phyloP scores from a whole-genome alignment of 2,797 vertebrate genomes.

The Neomorphus geoffroyi region DNA sequence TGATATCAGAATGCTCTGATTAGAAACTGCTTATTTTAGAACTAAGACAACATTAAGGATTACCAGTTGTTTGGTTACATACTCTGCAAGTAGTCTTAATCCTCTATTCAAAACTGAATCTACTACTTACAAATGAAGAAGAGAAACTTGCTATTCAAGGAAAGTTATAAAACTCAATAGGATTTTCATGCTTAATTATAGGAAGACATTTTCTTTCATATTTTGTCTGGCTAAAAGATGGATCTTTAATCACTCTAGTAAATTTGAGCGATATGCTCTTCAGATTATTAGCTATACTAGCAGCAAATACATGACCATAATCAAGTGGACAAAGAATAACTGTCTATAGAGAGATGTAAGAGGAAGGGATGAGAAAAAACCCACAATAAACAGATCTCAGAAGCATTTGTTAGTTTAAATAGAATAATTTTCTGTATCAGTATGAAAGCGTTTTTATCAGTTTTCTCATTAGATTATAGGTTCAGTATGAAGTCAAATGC shows the following conservation, averaged over 20 bases:
- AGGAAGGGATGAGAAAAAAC: neutral
- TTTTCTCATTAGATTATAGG: neutral
- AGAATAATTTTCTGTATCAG: too few species aligned
- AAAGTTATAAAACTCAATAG: neutral
- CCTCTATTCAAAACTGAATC: constrained; percentile 30
- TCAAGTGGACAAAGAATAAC: neutral
- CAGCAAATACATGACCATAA: neutral
- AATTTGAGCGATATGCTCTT: neutral
- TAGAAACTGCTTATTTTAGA: constrained; percentile 34
- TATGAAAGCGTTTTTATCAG: neutral
- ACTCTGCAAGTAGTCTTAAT: constrained; percentile 23
- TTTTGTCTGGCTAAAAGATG: neutral
- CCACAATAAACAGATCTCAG: neutral
- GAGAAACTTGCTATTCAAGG: neutral
- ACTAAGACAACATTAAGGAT: constrained; percentile 11
- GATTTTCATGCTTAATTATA: neutral
- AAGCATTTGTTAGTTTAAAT: neutral
- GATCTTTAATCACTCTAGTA: neutral
- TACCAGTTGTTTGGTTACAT: constrained; percentile 17
- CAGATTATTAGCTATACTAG: neutral
- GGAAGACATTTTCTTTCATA: neutral
- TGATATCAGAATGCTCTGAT: constrained; percentile 43
- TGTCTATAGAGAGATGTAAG: neutral
- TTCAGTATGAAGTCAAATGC: neutral
- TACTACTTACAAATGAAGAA: constrained; percentile 13